Base-by-base conservation (phyloP, 1,140 invertebrate species). In the Metaphire vulgaris region DNA sequence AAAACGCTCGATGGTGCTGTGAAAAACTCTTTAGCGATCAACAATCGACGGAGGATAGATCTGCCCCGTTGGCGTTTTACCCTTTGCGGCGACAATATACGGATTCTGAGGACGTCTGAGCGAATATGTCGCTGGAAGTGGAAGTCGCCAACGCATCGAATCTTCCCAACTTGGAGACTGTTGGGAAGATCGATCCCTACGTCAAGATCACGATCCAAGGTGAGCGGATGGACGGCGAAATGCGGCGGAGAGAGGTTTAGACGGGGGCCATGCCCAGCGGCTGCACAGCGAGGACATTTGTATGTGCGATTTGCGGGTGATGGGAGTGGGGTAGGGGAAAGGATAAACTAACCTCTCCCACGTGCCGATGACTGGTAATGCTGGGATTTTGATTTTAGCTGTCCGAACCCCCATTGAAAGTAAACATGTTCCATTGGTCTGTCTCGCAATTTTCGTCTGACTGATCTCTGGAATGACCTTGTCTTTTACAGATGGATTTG, bases 131-230 rank as follows among this genome's bases (percentile, higher is more conserved):
- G 12, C 76, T 84, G 30, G 72, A 82, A 80, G 79, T 84, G 32
- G 65, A 76, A 32, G 81, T 84, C 26, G 75, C 81, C 33, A 80
- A 80, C 64, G 85, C 85, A 6, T 81, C 79, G 2, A 84, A 83
- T 79, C 80, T 86, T 6, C 84, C 84, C 0, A 86, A 86, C 76
- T 72, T 80, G 21, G 85, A 86, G 79, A 84, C 80, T 2, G 79
- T 86, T 75, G 84, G 84, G 34, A 83, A 85, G 78, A 82, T 82
- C 65, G 85, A 86, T 77, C 85, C 85, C 2, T 85, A 84, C 56
- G 82, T 81, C 14, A 75, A 77, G 16, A 71, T 85, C 56, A 78
- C 81, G 69, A 84, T 83, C 73, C 81, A 85, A 82, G 86, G 86
- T 83, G 81, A 80, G 80, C 79, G 30, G 2, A 32, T 41, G 33